Evolutionary conservation across 2,797 vertebrate genomes (phyloP).

Genomic region (Cuniculus paca): DNA sequence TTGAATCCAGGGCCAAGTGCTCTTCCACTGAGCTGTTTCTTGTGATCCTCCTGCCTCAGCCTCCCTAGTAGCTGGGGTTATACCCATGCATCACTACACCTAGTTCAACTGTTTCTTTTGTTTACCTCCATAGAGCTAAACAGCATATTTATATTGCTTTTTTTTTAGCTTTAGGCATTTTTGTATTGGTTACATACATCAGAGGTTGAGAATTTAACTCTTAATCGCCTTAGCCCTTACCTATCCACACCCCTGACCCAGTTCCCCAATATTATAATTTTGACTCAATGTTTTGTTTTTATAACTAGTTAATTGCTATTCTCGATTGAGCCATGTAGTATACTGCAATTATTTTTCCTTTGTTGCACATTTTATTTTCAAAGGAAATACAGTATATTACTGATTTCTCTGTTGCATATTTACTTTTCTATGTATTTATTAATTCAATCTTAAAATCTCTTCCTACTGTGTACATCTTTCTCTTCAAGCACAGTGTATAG

Average conservation of each 20-base stretch:
- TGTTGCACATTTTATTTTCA: slow-evolving; percentile 38
- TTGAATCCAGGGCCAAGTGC: neutral
- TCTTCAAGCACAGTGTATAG: neutral
- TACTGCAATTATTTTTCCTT: slow-evolving; percentile 33
- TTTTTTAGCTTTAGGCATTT: slow-evolving; percentile 26
- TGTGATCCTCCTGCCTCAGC: neutral
- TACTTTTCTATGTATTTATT: slow-evolving; percentile 49
- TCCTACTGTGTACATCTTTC: neutral
- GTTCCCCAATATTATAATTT: neutral
- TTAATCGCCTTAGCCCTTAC: slow-evolving; percentile 50
- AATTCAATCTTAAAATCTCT: slow-evolving; percentile 23
- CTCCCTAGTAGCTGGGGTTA: neutral
- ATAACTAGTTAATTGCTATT: neutral
- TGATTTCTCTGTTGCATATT: neutral
- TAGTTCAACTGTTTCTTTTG: neutral
- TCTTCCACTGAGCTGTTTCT: neutral
- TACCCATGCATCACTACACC: too few relatives aligned
- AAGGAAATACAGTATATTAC: neutral
- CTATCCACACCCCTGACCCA: neutral
- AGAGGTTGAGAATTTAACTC: slow-evolving; percentile 45
- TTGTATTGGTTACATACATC: neutral
- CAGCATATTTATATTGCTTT: neutral
- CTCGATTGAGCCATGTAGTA: neutral
- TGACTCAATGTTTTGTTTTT: slow-evolving; percentile 24
- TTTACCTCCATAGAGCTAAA: slow-evolving; percentile 25